Percentiles rank a stretch among this genome's conserved stretches.
These are phyloP conservation scores for Aurelia aurita complex sp. Pacific DNA, from an alignment of 30 jellyfish, hydroid and myxozoan genomes.

Conservation along the genomic window DNA sequence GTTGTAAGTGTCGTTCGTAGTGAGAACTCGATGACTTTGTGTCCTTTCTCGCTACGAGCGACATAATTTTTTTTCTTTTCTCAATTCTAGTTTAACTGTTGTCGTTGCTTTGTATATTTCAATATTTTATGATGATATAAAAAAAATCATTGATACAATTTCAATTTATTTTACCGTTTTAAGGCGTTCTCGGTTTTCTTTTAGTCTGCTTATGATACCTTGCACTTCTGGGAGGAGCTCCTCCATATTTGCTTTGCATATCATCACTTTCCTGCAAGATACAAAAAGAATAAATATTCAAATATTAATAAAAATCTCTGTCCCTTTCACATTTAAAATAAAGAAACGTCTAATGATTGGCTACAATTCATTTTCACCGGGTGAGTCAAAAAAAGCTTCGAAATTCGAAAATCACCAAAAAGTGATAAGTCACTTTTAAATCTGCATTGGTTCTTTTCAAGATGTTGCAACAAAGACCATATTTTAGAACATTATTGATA, in stretches of 20 bases:
- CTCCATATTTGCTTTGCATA: conserved; percentile 40
- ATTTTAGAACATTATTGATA: no score
- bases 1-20: no score
- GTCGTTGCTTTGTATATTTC: no score
- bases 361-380: not conserved
- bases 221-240: conserved; percentile 35
- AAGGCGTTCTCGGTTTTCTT: conserved; percentile 23
- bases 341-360: no score
- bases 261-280: conserved; percentile 38
- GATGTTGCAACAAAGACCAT: not conserved
- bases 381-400: not conserved
- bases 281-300: not conserved
- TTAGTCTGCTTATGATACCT: not conserved
- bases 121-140: no score
- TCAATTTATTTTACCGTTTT: conserved; percentile 2
- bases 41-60: no score
- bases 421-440: not conserved
- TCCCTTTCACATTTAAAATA: no score
- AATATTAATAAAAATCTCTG: not conserved
- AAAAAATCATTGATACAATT: not conserved
- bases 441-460: not conserved
- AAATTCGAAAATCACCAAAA: not conserved
- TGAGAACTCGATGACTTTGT: no score
- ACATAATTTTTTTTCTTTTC: no score
- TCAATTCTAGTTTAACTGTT: no score